Percentiles rank a stretch among this genome's conserved stretches.
These are phyloP conservation scores for Phasia obesa DNA, from an alignment of 2,888 invertebrate genomes.

Conservation along the genomic window DNA sequence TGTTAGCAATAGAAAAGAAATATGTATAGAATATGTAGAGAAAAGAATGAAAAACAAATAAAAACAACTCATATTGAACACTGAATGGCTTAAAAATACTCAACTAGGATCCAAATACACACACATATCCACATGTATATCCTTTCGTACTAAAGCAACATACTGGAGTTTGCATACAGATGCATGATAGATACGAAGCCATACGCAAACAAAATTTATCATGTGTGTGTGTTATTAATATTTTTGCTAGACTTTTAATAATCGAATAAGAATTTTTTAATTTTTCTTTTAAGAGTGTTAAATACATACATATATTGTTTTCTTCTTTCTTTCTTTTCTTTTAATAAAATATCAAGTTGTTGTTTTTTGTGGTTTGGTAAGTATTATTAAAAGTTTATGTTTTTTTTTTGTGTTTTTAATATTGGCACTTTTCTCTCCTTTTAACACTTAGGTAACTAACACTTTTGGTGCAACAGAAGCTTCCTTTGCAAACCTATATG, in stretches of 20 bases:
- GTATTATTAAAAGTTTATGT: slow-evolving; percentile 67
- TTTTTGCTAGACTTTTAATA: slow-evolving; percentile 20
- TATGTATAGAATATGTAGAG: background rate
- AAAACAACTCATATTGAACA: slow-evolving; percentile 52
- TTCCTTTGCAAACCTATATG: background rate
- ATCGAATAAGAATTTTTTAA: slow-evolving; percentile 5
- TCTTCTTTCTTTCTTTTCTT: slow-evolving; percentile 21
- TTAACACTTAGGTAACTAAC: slow-evolving; percentile 57
- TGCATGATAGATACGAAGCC: background rate
- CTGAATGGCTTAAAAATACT: slow-evolving; percentile 59
- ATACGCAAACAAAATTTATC: background rate
- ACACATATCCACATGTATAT: slow-evolving; percentile 2
- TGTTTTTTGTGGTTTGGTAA: slow-evolving; percentile 64
- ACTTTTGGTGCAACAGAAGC: slow-evolving; percentile 30
- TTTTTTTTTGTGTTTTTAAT: slow-evolving; percentile 44
- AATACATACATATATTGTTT: slow-evolving; percentile 50
- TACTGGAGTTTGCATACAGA: background rate
- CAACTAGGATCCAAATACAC: slow-evolving; percentile 50
- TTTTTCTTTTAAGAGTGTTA: slow-evolving; percentile 47
- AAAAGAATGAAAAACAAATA: background rate
- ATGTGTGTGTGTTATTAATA: slow-evolving; percentile 2
- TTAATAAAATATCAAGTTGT: slow-evolving; percentile 54
- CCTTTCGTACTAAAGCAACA: background rate
- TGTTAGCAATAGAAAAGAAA: slow-evolving; percentile 54
- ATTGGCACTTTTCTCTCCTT: slow-evolving; percentile 43